Base-by-base conservation (phyloP, 2,888 invertebrate species). In the Melinaea menophilus region DNA sequence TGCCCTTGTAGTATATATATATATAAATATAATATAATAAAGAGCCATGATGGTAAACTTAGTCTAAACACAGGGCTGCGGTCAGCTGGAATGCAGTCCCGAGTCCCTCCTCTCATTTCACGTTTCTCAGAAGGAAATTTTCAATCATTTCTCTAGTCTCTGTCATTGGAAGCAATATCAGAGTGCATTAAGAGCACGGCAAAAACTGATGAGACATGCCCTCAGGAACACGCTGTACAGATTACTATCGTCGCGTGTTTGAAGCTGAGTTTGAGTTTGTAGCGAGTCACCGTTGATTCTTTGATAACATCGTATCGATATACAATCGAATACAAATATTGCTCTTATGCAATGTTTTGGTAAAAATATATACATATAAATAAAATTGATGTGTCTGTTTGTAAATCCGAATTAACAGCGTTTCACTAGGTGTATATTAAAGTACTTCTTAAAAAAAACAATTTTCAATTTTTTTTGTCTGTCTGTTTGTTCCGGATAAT, bases 41-140 rank as follows among this genome's bases (percentile, higher is more conserved):
- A 37, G 37, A 1, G 7, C 11, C 5, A 7, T 51, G 31, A 62
- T 63, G 59, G 65, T 31, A 22, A 60, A 22, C 64, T 59, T 56
- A 68, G 66, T 75, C 72, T 85, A 86, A 87, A 84, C 84, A 84
- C 78, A 81, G 85, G 80, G 80, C 79, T 88, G 88, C 79, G 88
- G 88, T 89, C 74, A 76, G 72, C 65, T 77, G 85, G 89, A 88
- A 89, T 89, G 88, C 75, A 68, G 77, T 74, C 79, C 74, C 73
- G 73, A 73, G 75, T 72, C 72, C 77, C 78, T 79, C 77, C 79
- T 81, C 80, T 79, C 81, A 81, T 85, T 84, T 83, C 85, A 84
- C 81, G 81, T 81, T 87, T 87, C 86, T 81, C 74, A 78, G 85
- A 86, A 86, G 79, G 77, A 79, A 81, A 86, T 85, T 84, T 82